Base-by-base conservation (phyloP, 2,888 invertebrate genomes). In the Theretra japonica region DNA sequence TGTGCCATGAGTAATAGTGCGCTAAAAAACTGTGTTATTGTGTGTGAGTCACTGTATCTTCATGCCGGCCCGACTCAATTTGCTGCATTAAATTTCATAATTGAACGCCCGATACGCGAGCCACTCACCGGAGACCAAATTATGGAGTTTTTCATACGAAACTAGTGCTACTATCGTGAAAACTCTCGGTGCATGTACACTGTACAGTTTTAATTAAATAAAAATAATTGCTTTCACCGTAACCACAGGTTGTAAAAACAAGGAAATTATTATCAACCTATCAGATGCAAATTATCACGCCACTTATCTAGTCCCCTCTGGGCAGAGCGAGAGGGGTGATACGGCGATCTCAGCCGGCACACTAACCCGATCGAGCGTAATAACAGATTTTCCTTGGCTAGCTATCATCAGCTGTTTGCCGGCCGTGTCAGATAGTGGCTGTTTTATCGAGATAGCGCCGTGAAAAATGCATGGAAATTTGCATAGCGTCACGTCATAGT, bases 301-400 rank as follows among this genome's bases (percentile, higher is more conserved):
- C 86, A 89, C 85, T 90, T 92, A 91, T 90, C 90, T 86, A 86
- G 85, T 80, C 91, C 92, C 93, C 92, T 87, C 86, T 80, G 75
- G 84, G 74, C 77, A 82, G 88, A 92, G 82, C 73, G 87, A 82
- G 90, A 90, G 73, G 77, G 76, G 68, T 68, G 79, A 85, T 86
- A 79, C 78, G 48, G 73, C 79, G 72, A 77, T 90, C 87, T 86
- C 90, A 76, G 69, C 84, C 88, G 92, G 82, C 91, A 92, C 82
- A 93, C 89, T 90, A 94, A 93, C 85, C 86, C 91, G 85, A 84
- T 88, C 84, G 89, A 90, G 86, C 93, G 91, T 90, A 83, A 79
- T 87, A 86, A 84, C 82, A 81, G 83, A 86, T 83, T 90, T 89
- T 89, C 89, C 87, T 87, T 83, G 76, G 78, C 83, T 85, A 80